phyloP scores from a whole-genome alignment of 2,797 vertebrate genomes.

The Pitangus sulphuratus region DNA sequence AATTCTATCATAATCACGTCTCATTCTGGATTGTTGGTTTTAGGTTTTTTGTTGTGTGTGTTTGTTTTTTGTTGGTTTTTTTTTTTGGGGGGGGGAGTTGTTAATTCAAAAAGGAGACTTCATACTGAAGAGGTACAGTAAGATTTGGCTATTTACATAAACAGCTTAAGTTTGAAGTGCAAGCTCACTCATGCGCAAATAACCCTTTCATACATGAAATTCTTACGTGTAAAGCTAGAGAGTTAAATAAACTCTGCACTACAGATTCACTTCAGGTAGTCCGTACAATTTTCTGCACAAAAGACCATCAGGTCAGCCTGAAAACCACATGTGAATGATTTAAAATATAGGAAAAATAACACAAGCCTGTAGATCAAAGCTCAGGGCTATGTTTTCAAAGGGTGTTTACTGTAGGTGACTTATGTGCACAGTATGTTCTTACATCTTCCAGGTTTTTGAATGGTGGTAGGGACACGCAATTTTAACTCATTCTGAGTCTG shows the following conservation, averaged over 20 bases:
- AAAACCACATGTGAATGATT: constrained; percentile 50
- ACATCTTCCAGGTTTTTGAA: background rate
- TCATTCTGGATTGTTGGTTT: constrained; percentile 56
- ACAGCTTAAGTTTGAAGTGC: constrained; percentile 67
- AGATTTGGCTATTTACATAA: constrained; percentile 73
- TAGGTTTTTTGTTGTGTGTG: background rate
- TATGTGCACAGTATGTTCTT: background rate
- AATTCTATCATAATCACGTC: constrained; percentile 77
- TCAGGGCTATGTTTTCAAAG: constrained; percentile 17
- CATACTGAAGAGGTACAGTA: constrained; percentile 46
- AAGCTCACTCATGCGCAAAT: constrained; percentile 68
- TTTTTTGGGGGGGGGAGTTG: background rate
- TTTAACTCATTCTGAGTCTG: constrained; percentile 40
- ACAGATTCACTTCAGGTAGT: constrained; percentile 68
- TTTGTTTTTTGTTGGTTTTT: no score
- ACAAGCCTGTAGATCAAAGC: constrained; percentile 40
- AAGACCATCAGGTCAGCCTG: constrained; percentile 62
- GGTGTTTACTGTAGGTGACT: background rate
- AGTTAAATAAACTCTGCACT: constrained; percentile 62
- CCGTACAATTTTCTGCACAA: constrained; percentile 65
- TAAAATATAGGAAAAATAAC: constrained; percentile 51
- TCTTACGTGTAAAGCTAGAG: constrained; percentile 43
- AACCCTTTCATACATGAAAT: constrained; percentile 64
- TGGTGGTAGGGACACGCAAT: background rate
- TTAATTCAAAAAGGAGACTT: constrained; percentile 65